Percentiles rank a stretch among this genome's conserved stretches.
Evolutionary conservation across 1,140 invertebrate species (phyloP).

Genomic region (Bradynema listronoti): DNA sequence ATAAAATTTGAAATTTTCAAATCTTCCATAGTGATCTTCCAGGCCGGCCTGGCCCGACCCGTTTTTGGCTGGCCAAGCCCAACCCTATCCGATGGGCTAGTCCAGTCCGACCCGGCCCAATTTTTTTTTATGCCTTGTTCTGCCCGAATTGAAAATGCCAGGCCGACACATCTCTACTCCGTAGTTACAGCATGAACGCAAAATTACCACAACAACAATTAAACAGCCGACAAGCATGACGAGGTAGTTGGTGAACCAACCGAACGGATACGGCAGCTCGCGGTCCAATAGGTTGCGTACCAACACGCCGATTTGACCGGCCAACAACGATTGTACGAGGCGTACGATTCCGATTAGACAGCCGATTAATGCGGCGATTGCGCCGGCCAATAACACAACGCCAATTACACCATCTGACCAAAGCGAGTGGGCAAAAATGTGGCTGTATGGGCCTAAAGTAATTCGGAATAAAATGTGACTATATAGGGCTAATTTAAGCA

Average conservation of each 20-base stretch:
- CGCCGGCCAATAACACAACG: constrained; percentile 60
- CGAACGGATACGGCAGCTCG: constrained; percentile 61
- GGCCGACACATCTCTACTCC: too few relatives aligned
- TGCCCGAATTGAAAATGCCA: too few relatives aligned
- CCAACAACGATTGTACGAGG: constrained; percentile 60
- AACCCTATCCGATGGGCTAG: too few relatives aligned
- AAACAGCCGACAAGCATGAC: constrained; percentile 64
- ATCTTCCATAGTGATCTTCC: too few relatives aligned
- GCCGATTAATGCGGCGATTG: constrained; percentile 61
- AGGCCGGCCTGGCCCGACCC: too few relatives aligned
- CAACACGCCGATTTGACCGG: constrained; percentile 30
- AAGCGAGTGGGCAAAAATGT: constrained; percentile 43
- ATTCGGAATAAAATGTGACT: too few relatives aligned
- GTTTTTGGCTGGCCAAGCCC: too few relatives aligned
- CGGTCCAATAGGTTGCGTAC: constrained; percentile 64
- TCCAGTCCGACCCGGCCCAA: too few relatives aligned
- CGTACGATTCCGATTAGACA: constrained; percentile 66
- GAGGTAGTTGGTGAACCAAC: constrained; percentile 63
- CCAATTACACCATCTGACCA: constrained; percentile 61
- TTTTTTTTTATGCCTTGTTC: too few relatives aligned
- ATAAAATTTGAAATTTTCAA: too few relatives aligned
- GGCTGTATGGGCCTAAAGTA: constrained; percentile 48
- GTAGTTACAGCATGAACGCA: too few relatives aligned
- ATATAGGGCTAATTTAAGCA: too few relatives aligned
- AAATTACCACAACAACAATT: constrained; percentile 63